Base-by-base conservation (phyloP, 1,140 invertebrate species). In the Drosophila sechellia region DNA sequence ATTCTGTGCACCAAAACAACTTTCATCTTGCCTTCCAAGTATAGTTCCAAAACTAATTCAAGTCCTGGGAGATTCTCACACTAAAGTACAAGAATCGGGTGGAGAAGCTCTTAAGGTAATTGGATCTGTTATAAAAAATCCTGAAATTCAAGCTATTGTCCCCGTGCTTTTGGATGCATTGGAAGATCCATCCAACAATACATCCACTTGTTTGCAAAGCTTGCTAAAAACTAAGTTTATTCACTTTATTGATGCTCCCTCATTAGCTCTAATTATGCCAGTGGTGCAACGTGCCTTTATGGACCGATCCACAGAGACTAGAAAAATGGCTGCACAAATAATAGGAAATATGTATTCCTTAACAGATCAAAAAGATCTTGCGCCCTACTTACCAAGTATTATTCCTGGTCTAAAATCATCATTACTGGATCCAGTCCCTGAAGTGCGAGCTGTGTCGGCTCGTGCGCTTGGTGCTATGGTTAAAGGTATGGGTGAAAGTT, bases 291-390 rank as follows among this genome's bases (percentile, higher is more conserved):
- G 99, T 77, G 98, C 98, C 6, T 99, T 99, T 92, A 96, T 98
- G 93, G 98, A 99, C 93, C 94, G 98, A 54, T 98, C 97, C 6
- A 99, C 98, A 0, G 98, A 99, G 93, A 99, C 98, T 0, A 94
- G 98, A 83, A 99, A 99, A 94, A 99, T 99, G 97, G 98, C 99
- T 22, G 97, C 98, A n/a, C 97, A 97, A 93, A 99, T 99, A 90
- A 99, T 99, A 81, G 98, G 98, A 45, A 99, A 99, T 92, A 99
- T 99, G 98, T 99, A 99, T 93, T 99, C 98, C 0, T 93, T 99
- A 10, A 99, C 99, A 1, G 98, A 99, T 93, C 98, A 99, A 92
- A 99, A 99, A 93, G 99, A 99, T 93, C 94, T 99, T 55, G 95
- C 96, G 54, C 99, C 99, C 0, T 99, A 99, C 92, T 93, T 99